Conservation (phyloP, 2,888 invertebrate species). For the Mylabris sibirica region DNA sequence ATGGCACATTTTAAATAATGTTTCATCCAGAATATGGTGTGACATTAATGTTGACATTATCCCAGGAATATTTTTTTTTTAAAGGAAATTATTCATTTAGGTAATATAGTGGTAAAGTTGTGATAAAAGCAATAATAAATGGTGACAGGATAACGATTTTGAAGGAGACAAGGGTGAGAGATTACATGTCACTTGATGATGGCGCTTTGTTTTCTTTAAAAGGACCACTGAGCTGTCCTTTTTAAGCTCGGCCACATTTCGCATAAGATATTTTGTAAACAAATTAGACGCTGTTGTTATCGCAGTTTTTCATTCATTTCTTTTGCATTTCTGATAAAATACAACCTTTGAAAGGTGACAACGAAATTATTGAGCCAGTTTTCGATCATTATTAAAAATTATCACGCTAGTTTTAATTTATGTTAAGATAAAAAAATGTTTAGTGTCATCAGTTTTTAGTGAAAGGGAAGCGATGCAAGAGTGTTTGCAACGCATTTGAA, state of each 20-base stretch:
- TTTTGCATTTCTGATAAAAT: constrained; percentile 10
- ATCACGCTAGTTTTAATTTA: constrained; percentile 52
- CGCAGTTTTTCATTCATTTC: constrained; percentile 40
- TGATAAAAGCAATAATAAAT: constrained; percentile 36
- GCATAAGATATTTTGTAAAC: constrained; percentile 60
- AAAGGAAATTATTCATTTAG: constrained; percentile 33
- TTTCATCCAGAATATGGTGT: constrained; percentile 14
- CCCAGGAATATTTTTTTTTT: constrained; percentile 20
- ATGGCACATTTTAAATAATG: constrained; percentile 26
- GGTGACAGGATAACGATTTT: constrained; percentile 30
- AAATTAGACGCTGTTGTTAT: constrained; percentile 52
- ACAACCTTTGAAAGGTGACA: neutral
- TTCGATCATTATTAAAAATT: too few relatives aligned
- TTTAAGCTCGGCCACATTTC: constrained; percentile 54
- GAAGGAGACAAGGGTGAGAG: constrained; percentile 33
- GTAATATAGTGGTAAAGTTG: constrained; percentile 32
- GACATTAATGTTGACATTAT: neutral
- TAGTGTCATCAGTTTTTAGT: constrained; percentile 58
- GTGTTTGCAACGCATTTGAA: constrained; percentile 57
- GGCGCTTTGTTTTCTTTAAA: constrained; percentile 48
- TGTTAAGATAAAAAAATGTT: constrained; percentile 60
- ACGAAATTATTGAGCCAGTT: neutral
- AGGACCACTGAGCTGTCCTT: constrained; percentile 52
- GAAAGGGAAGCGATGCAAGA: constrained; percentile 51
- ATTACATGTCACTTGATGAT: constrained; percentile 34